Evolutionary conservation across 2,888 invertebrate species (phyloP).

Genomic region (Acrobasis consociella): DNA sequence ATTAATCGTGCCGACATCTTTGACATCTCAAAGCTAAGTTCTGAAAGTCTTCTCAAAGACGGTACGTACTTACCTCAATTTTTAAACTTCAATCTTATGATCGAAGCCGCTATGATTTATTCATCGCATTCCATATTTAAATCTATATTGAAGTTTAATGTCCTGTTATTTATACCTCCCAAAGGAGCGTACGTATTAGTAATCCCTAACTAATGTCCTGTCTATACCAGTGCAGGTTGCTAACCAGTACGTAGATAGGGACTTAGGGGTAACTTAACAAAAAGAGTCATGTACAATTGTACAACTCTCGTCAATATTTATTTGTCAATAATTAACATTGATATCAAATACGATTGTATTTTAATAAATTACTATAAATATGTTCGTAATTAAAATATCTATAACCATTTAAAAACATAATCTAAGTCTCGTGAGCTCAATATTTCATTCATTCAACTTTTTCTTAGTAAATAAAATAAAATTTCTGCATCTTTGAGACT

Average conservation of each 20-base stretch:
- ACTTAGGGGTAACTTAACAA: no score
- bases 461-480: no score
- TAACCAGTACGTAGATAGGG: background rate
- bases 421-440: no score
- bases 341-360: no score
- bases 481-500: no score
- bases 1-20: conserved; percentile 2
- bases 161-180: conserved; percentile 1
- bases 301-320: no score
- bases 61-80: background rate
- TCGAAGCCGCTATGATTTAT: background rate
- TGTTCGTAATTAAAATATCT: no score
- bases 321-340: no score
- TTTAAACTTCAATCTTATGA: background rate
- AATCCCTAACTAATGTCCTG: conserved; percentile 25
- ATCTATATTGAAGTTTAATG: background rate
- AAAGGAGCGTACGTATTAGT: conserved; percentile 15
- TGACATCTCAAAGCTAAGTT: conserved; percentile 5
- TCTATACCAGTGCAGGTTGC: conserved; percentile 23
- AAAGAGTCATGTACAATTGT: no score
- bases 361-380: no score
- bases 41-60: conserved; percentile 11
- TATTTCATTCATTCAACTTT: no score
- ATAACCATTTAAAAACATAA: no score
- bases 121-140: background rate